Percentiles rank a stretch among this genome's conserved stretches.
Evolutionary conservation across 2,113 vertebrate species (phyloP).

Genomic region (Rutilus rutilus): DNA sequence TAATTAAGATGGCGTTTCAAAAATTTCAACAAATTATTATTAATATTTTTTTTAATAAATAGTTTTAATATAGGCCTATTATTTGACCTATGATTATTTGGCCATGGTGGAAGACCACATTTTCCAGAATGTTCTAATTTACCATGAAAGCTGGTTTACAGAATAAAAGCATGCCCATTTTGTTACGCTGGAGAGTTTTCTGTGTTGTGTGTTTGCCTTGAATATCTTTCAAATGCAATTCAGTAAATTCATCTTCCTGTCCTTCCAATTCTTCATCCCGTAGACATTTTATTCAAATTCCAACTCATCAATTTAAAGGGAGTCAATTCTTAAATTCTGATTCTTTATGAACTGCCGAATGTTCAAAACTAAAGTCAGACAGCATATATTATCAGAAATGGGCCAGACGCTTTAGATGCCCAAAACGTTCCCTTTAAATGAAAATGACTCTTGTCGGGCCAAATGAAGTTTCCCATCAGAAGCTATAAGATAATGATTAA

Average conservation of each 20-base stretch:
- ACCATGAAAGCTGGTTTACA: not conserved
- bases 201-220: not conserved
- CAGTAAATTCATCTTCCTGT: not conserved
- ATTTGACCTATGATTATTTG: not conserved
- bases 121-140: not conserved
- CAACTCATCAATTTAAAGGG: not conserved
- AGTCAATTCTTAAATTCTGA: not conserved
- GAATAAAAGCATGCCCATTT: not conserved
- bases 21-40: not conserved
- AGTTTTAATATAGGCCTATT: not conserved
- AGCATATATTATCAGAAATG: not conserved
- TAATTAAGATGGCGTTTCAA: not conserved
- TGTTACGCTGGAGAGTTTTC: not conserved
- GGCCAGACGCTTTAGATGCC: not conserved
- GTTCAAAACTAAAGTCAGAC: not conserved
- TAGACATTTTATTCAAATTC: not conserved
- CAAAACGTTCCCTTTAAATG: not conserved
- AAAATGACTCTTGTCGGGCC: not conserved
- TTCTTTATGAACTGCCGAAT: not conserved
- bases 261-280: not conserved
- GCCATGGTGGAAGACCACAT: not conserved
- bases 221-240: not conserved
- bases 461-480: conserved; percentile 35
- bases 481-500: conserved; percentile 34
- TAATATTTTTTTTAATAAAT: not conserved